Conservation (phyloP, 2,888 invertebrate species). For the Merodon equestris region DNA sequence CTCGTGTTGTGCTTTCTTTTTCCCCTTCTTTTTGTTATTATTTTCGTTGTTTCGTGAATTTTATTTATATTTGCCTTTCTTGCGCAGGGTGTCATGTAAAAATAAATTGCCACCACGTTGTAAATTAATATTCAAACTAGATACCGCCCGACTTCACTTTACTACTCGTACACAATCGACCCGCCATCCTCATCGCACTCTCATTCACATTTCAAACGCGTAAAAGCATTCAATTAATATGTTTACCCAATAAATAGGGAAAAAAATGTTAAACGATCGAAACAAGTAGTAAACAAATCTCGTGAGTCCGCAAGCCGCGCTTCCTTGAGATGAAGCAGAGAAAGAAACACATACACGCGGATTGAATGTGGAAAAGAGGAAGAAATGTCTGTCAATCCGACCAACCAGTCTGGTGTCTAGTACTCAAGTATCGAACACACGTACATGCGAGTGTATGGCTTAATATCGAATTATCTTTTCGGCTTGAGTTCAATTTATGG, state of each 20-base stretch:
- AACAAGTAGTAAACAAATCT: constrained; percentile 46
- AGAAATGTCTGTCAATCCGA: background rate
- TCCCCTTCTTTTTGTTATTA: background rate
- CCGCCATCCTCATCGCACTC: background rate
- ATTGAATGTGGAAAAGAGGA: too few species aligned
- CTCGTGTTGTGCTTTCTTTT: constrained; percentile 32
- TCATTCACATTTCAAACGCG: constrained; percentile 49
- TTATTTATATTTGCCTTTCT: constrained; percentile 48
- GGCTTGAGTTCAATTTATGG: constrained; percentile 25
- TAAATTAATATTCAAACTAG: constrained; percentile 55
- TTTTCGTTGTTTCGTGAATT: constrained; percentile 32
- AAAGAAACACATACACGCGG: background rate
- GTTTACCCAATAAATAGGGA: constrained; percentile 44
- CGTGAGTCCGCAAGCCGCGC: constrained; percentile 18
- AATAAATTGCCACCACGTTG: constrained; percentile 48
- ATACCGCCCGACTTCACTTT: constrained; percentile 28
- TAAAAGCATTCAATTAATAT: constrained; percentile 42
- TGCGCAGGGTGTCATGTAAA: constrained; percentile 49
- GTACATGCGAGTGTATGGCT: too few species aligned
- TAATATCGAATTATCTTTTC: constrained; percentile 16
- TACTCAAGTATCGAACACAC: too few species aligned
- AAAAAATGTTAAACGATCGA: constrained; percentile 1
- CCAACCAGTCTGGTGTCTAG: constrained; percentile 42
- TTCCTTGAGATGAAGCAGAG: constrained; percentile 1
- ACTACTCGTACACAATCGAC: constrained; percentile 8